phyloP scores from a whole-genome alignment of 1,140 invertebrate genomes.

The Drosophila setifemur region DNA sequence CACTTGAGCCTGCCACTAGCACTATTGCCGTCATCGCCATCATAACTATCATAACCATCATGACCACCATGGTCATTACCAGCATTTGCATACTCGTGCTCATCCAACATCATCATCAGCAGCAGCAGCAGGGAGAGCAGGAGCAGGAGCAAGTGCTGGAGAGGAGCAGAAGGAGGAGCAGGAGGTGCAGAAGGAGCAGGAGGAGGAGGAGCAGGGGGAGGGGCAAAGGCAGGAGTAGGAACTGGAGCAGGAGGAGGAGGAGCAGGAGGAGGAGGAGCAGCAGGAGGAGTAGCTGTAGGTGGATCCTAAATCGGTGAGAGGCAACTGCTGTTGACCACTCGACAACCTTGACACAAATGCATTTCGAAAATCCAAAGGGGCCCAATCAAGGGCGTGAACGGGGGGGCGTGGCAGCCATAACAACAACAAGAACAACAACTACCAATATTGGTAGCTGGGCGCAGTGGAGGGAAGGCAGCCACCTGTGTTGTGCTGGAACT shows the following conservation, averaged over 20 bases:
- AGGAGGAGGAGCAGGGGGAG: too few species aligned
- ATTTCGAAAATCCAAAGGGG: slow-evolving; percentile 3
- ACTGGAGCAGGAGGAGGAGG: not conserved
- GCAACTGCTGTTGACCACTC: slow-evolving; percentile 25
- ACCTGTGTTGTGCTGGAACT: too few species aligned
- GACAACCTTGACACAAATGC: slow-evolving; percentile 55
- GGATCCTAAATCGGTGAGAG: too few species aligned
- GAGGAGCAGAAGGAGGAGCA: too few species aligned
- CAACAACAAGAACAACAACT: not conserved
- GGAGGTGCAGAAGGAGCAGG: too few species aligned
- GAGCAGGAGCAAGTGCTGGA: not conserved
- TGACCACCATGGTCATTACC: too few species aligned
- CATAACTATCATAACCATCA: slow-evolving; percentile 3
- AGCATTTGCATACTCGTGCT: slow-evolving; percentile 1
- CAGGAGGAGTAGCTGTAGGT: too few species aligned
- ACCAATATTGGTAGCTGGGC: too few species aligned
- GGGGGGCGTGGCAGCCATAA: not conserved
- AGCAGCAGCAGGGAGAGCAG: not conserved
- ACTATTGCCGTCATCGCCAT: slow-evolving; percentile 4
- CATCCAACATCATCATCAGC: too few species aligned
- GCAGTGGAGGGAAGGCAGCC: too few species aligned
- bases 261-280: too few species aligned
- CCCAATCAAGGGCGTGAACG: slow-evolving; percentile 18
- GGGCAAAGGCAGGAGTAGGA: too few species aligned
- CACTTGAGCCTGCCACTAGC: slow-evolving; percentile 24